phyloP scores from a whole-genome alignment of 2,888 invertebrate species.

The Lysandra bellargus region DNA sequence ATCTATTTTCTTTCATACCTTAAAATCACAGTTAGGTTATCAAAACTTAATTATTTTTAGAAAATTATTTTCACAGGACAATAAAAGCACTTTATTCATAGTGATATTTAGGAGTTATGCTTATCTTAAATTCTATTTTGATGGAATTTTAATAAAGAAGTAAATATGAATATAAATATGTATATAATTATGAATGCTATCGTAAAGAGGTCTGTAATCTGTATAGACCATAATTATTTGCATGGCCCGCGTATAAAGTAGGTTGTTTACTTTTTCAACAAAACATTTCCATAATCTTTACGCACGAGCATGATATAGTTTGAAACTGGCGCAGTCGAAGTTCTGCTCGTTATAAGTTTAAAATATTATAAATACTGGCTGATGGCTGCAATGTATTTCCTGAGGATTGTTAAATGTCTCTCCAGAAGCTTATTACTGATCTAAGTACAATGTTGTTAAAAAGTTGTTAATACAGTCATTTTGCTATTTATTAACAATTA shows the following conservation, averaged over 20 bases:
- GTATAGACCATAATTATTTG: not conserved
- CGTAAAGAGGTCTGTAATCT: too few species aligned
- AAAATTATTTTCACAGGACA: too few species aligned
- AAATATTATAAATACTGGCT: slow-evolving; percentile 2
- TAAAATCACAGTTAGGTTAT: too few species aligned
- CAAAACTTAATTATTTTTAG: too few species aligned
- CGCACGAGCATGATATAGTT: slow-evolving; percentile 5
- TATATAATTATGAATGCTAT: not conserved
- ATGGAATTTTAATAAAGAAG: too few species aligned
- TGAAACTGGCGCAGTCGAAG: not conserved
- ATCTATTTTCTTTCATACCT: too few species aligned
- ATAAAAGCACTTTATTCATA: too few species aligned
- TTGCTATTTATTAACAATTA: too few species aligned
- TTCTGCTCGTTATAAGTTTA: slow-evolving; percentile 24
- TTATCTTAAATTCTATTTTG: too few species aligned
- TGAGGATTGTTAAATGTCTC: not conserved
- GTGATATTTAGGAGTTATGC: too few species aligned
- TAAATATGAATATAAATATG: too few species aligned
- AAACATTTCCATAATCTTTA: slow-evolving; percentile 10
- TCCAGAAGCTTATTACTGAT: not conserved
- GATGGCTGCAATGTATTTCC: not conserved
- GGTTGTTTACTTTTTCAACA: slow-evolving; percentile 16
- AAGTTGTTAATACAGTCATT: too few species aligned
- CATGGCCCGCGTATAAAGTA: not conserved
- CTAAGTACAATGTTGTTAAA: not conserved